Conservation (phyloP, 2,888 invertebrate genomes). For the Petrolisthes cinctipes region DNA sequence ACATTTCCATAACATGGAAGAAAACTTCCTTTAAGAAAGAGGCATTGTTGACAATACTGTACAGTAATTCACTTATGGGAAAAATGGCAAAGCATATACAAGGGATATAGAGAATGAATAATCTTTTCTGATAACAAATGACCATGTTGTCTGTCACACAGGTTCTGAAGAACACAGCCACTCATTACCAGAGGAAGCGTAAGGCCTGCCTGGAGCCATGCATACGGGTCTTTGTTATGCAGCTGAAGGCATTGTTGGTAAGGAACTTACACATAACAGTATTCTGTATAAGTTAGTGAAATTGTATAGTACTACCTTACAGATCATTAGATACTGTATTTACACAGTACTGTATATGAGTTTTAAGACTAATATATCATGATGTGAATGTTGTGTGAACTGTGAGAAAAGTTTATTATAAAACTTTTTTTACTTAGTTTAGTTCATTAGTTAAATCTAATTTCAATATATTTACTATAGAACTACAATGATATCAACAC, state of each 20-base stretch:
- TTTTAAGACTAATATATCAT: no score
- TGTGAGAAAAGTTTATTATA: no score
- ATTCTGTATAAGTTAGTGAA: no score
- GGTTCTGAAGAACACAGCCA: constrained; percentile 54
- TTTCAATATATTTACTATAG: no score
- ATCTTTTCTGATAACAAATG: background rate
- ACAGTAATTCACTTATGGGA: background rate
- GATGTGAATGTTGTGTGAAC: no score
- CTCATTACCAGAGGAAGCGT: constrained; percentile 46
- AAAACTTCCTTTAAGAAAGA: background rate
- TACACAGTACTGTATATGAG: no score
- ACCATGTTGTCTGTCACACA: background rate
- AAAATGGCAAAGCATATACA: background rate
- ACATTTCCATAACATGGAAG: background rate
- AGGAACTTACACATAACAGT: background rate
- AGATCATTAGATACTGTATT: background rate
- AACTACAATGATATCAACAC: no score
- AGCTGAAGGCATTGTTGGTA: constrained; percentile 54
- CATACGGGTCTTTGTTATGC: constrained; percentile 50
- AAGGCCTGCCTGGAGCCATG: constrained; percentile 55
- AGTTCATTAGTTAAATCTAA: no score
- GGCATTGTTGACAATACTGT: background rate
- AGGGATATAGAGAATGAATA: background rate
- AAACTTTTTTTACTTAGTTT: no score
- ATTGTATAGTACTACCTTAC: no score